Evolutionary conservation across 2,113 vertebrate genomes (phyloP).

Genomic region (Pseudorhombus dupliciocellatus): DNA sequence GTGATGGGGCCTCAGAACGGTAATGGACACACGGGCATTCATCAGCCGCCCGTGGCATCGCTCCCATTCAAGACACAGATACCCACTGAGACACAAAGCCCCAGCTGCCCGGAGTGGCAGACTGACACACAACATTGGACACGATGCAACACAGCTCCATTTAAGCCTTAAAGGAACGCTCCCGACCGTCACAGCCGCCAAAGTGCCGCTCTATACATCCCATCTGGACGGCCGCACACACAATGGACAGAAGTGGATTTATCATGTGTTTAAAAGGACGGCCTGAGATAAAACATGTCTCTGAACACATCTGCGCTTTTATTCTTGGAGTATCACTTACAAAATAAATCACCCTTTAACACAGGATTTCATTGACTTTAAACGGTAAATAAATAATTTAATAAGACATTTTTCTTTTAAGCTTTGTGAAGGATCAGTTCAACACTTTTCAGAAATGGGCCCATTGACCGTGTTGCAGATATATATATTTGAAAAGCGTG

Average conservation of each 20-base stretch:
- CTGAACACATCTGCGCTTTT: constrained; percentile 29
- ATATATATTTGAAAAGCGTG: neutral
- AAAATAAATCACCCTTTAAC: neutral
- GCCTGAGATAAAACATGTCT: constrained; percentile 16
- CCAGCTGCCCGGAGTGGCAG: constrained; percentile 70
- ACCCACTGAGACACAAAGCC: constrained; percentile 70
- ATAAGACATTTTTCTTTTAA: too few species aligned
- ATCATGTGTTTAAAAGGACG: constrained; percentile 57
- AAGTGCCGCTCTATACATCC: constrained; percentile 51
- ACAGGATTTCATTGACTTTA: neutral
- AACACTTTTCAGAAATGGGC: neutral
- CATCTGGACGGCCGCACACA: constrained; percentile 39
- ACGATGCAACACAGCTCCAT: constrained; percentile 65
- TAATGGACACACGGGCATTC: constrained; percentile 71
- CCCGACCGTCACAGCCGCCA: constrained; percentile 41
- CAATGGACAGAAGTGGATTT: constrained; percentile 67
- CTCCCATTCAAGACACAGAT: constrained; percentile 67
- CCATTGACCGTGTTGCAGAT: neutral
- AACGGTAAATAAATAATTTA: neutral
- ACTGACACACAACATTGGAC: constrained; percentile 64
- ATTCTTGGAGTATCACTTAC: constrained; percentile 14
- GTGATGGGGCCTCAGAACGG: constrained; percentile 58
- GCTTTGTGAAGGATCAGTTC: neutral
- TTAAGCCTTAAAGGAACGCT: constrained; percentile 61
- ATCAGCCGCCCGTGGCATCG: constrained; percentile 66